Conservation (phyloP, 2,888 invertebrate genomes). For the Bedellia somnulentella region DNA sequence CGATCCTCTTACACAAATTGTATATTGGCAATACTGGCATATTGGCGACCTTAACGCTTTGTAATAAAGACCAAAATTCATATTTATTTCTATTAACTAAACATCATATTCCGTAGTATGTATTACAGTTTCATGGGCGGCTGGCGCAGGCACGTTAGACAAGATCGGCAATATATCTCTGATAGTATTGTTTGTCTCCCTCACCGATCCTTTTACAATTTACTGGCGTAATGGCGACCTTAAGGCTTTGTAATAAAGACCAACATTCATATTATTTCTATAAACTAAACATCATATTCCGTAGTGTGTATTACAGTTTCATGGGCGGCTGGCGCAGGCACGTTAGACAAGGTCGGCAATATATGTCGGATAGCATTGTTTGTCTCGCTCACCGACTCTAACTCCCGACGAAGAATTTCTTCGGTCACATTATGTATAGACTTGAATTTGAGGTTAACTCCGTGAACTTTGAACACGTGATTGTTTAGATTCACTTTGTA, state of each 20-base stretch:
- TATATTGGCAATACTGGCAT: too few species aligned
- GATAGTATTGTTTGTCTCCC: conserved; percentile 32
- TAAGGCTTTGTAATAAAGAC: too few species aligned
- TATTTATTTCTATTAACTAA: too few species aligned
- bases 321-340: conserved; percentile 35
- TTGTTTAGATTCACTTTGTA: conserved; percentile 56
- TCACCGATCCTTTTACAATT: too few species aligned
- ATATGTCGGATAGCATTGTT: conserved; percentile 34
- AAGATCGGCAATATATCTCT: conserved; percentile 39
- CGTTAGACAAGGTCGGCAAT: conserved; percentile 30
- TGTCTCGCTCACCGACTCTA: conserved; percentile 29
- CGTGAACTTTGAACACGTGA: conserved; percentile 49
- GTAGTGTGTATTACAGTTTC: conserved; percentile 22
- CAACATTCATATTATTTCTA: too few species aligned
- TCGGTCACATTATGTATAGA: conserved; percentile 51
- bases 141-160: conserved; percentile 30
- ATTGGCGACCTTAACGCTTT: too few species aligned
- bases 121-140: conserved; percentile 33
- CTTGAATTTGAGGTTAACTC: conserved; percentile 51
- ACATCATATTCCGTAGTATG: too few species aligned
- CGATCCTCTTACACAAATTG: too few species aligned
- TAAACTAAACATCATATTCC: neutral
- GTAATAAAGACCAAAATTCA: too few species aligned
- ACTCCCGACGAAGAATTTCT: conserved; percentile 36
- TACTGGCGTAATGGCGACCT: too few species aligned